These are phyloP conservation scores for Drosophila nannoptera DNA, from an alignment of 1,140 invertebrate species.

Conservation along the genomic window DNA sequence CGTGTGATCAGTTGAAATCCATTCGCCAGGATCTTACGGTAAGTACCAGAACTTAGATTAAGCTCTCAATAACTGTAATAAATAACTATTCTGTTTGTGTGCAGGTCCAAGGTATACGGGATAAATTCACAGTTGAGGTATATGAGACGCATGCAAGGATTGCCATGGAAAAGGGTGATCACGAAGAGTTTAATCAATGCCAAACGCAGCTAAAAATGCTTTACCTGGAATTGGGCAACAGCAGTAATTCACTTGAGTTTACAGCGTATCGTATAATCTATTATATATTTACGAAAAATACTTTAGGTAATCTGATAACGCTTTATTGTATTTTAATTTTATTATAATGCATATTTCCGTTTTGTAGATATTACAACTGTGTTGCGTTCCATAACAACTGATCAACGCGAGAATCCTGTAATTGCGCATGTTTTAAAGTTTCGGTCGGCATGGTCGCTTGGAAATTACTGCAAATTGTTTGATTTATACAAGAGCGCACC, in stretches of 20 bases:
- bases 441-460: slow-evolving; percentile 92
- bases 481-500: slow-evolving; percentile 92
- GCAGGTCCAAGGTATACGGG: slow-evolving; percentile 95
- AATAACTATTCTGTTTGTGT: slow-evolving; percentile 29
- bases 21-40: slow-evolving; percentile 99
- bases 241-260: slow-evolving; percentile 90
- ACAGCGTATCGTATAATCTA: slow-evolving; percentile 97
- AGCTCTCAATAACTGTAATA: neutral
- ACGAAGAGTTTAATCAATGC: slow-evolving; percentile 99
- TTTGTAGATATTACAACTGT: slow-evolving; percentile 93
- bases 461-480: slow-evolving; percentile 96
- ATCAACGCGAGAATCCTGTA: slow-evolving; percentile 90
- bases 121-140: slow-evolving; percentile 96
- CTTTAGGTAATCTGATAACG: slow-evolving; percentile 87
- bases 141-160: slow-evolving; percentile 99
- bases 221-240: slow-evolving; percentile 87
- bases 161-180: slow-evolving; percentile 97
- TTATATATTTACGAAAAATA: slow-evolving; percentile 98
- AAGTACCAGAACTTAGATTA: slow-evolving; percentile 55
- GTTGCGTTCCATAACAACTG: slow-evolving; percentile 87
- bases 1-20: slow-evolving; percentile 98
- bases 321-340: too few species aligned
- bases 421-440: slow-evolving; percentile 92
- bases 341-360: neutral
- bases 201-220: slow-evolving; percentile 97